phyloP scores from a whole-genome alignment of 2,888 invertebrate genomes.

The Hydriomena furcata region DNA sequence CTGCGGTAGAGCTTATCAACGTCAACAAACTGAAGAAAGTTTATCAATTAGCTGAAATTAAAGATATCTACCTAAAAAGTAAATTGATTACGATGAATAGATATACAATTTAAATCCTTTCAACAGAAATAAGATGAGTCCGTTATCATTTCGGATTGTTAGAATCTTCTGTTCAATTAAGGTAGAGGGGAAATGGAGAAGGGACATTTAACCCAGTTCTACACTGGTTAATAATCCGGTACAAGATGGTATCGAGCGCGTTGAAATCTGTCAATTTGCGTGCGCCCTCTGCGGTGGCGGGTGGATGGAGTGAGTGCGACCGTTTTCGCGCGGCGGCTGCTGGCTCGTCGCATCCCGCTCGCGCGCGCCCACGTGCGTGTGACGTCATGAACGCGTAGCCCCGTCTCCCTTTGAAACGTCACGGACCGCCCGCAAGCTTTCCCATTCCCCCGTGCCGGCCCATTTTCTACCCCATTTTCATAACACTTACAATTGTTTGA shows the following conservation, averaged over 20 bases:
- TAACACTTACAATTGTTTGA: constrained; percentile 4
- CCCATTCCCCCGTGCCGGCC: constrained; percentile 6
- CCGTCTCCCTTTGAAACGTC: constrained; percentile 52
- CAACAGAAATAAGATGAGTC: too few relatives aligned
- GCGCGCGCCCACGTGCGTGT: constrained; percentile 73
- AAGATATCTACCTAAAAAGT: not conserved
- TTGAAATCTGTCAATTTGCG: constrained; percentile 73
- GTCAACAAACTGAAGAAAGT: constrained; percentile 26
- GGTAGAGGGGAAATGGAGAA: not conserved
- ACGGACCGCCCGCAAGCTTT: constrained; percentile 41
- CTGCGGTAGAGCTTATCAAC: constrained; percentile 48
- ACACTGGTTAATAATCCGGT: constrained; percentile 61
- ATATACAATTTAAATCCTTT: too few relatives aligned
- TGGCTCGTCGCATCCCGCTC: constrained; percentile 52
- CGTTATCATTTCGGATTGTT: not conserved
- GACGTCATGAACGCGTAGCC: constrained; percentile 65
- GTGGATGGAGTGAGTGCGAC: constrained; percentile 45
- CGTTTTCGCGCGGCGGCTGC: constrained; percentile 52
- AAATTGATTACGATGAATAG: not conserved
- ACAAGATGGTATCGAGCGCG: constrained; percentile 77
- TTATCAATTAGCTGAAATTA: constrained; percentile 14
- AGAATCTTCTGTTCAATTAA: not conserved
- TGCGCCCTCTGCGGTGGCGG: constrained; percentile 58
- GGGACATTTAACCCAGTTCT: constrained; percentile 26
- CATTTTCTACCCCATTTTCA: constrained; percentile 9